Evolutionary conservation across 2,797 vertebrate genomes (phyloP), one percentile per base, ranked within the genome.

Genomic region (Sebastes itinus): DNA sequence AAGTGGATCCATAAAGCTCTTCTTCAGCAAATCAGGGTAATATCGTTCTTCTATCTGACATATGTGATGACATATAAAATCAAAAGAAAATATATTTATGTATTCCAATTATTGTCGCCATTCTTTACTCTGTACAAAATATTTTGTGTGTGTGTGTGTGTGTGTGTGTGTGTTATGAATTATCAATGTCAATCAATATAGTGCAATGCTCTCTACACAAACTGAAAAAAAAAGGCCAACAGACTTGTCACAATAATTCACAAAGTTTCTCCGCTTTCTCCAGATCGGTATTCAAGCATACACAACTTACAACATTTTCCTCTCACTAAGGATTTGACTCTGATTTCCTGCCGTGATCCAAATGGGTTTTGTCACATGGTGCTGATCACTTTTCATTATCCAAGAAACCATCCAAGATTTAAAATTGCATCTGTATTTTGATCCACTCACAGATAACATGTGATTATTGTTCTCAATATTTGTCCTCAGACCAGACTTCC

Each of bases 11-110:
- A 93, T 94, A 90, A 93, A 91, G 83, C 92, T 95, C 92, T 93
- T 95, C 89, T 94, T 91, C 85, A 94, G 93, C 88, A 94, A 94
- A 94, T 95, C 94, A 94, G 94, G 92, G 92, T 94, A 91, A 92
- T 85, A 91, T 90, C 81, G 88, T 95, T 91, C 88, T 94, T 93
- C 91, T 94, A 87, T 92, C 81, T 90, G 90, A 94, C 90, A 84
- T 88, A 91, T 92, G 93, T 94, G 89, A 89, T 88, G 86, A 92
- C 90, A 82, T 92, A 92, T 88, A 88, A 89, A 94, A 92, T 90
- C 87, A 72, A 93, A 93, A 92, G 90, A 92, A 92, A 91, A 86
- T 94, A 94, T 95, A 94, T 94, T 94, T 94, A 92, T 94, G 93
- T 94, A 94, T 93, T 94, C 91, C 88, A 92, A 72, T 90, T 93